phyloP scores from a whole-genome alignment of 2,797 vertebrate genomes.

The Lutjanus argentimaculatus region DNA sequence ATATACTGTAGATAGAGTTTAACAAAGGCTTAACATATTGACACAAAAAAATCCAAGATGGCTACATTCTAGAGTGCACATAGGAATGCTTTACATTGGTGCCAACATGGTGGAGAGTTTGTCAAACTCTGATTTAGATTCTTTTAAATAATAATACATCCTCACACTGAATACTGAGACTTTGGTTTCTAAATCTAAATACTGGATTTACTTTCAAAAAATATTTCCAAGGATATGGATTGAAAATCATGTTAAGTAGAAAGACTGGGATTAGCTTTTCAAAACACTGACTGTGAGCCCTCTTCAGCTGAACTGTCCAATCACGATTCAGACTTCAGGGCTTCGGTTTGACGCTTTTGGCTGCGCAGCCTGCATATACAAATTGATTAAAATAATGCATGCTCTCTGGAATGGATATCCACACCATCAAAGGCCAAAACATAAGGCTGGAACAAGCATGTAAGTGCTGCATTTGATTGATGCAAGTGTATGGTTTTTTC shows the following conservation, averaged over 20 bases:
- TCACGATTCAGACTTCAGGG: conserved; percentile 70
- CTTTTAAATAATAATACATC: conserved; percentile 73
- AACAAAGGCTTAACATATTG: conserved; percentile 73
- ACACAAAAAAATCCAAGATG: conserved; percentile 71
- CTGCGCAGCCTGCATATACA: conserved; percentile 86
- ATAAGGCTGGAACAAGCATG: conserved; percentile 84
- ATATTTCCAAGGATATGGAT: conserved; percentile 59
- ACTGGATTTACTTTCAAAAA: conserved; percentile 73
- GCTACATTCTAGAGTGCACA: conserved; percentile 83
- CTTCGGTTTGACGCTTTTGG: conserved; percentile 82
- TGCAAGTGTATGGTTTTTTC: conserved; percentile 79
- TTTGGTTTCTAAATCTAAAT: conserved; percentile 85
- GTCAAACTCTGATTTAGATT: conserved; percentile 71
- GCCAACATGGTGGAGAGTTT: conserved; percentile 75
- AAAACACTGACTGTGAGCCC: conserved; percentile 77
- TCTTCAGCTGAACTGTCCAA: conserved; percentile 73
- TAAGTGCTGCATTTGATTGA: conserved; percentile 88
- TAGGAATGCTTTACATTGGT: conserved; percentile 78
- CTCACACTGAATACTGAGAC: conserved; percentile 78
- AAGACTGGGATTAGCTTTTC: conserved; percentile 67
- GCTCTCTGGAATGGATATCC: conserved; percentile 79
- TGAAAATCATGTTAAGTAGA: conserved; percentile 67
- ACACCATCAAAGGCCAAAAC: conserved; percentile 78
- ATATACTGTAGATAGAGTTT: conserved; percentile 70
- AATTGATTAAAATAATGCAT: conserved; percentile 85